Evolutionary conservation across 2,888 invertebrate genomes (phyloP).

Genomic region (Drymonia ruficornis): DNA sequence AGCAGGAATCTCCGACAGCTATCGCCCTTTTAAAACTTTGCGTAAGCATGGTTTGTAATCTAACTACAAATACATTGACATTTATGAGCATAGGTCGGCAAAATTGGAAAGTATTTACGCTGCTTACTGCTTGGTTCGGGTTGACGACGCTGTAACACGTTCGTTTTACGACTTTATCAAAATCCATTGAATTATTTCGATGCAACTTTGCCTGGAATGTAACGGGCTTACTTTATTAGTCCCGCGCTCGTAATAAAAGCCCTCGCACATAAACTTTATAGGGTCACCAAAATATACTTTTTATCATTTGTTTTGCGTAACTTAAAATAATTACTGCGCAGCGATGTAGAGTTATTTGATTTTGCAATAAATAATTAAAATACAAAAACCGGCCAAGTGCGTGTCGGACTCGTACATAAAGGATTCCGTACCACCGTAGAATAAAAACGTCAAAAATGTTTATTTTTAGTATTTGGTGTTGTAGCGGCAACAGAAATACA

Average conservation of each 20-base stretch:
- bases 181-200: conserved; percentile 52
- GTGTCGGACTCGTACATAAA: too few relatives aligned
- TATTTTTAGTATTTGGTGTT: too few relatives aligned
- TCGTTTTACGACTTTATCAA: conserved; percentile 44
- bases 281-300: conserved; percentile 24
- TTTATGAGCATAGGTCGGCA: background rate
- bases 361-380: too few relatives aligned
- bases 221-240: conserved; percentile 49
- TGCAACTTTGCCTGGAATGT: conserved; percentile 49
- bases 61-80: background rate
- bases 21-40: too few relatives aligned
- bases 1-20: too few relatives aligned
- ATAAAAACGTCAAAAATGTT: too few relatives aligned
- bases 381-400: too few relatives aligned
- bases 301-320: conserved; percentile 7
- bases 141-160: conserved; percentile 27
- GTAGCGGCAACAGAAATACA: too few relatives aligned
- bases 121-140: conserved; percentile 8
- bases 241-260: conserved; percentile 51
- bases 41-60: too few relatives aligned
- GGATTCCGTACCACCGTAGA: too few relatives aligned
- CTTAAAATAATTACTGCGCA: conserved; percentile 1
- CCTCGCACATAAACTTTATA: conserved; percentile 34
- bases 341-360: background rate
- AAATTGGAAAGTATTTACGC: conserved; percentile 15